These are phyloP conservation scores for Itoplectis maculator DNA, from an alignment of 2,888 invertebrate species.

Conservation along the genomic window DNA sequence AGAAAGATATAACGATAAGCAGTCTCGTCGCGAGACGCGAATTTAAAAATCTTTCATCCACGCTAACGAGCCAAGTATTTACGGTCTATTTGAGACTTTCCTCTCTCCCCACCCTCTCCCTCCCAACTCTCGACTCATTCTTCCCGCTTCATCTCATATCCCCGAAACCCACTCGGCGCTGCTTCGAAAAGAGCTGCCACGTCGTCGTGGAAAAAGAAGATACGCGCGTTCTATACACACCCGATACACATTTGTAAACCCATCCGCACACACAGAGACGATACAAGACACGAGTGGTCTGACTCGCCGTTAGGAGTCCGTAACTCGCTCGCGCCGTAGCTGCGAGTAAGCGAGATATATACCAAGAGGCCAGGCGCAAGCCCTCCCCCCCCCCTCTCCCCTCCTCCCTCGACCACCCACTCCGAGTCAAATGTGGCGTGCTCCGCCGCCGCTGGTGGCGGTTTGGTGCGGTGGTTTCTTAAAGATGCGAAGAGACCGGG, in stretches of 20 bases:
- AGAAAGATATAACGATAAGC: slow-evolving; percentile 7
- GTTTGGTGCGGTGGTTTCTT: slow-evolving; percentile 70
- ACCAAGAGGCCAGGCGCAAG: slow-evolving; percentile 23
- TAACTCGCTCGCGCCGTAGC: slow-evolving; percentile 39
- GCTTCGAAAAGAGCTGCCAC: neutral
- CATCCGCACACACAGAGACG: neutral
- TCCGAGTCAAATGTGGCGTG: slow-evolving; percentile 1
- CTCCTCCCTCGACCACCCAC: too few species aligned
- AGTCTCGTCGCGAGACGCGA: slow-evolving; percentile 26
- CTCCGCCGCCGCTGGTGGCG: neutral
- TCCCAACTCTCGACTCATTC: slow-evolving; percentile 4
- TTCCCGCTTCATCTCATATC: slow-evolving; percentile 21
- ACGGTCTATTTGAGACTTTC: slow-evolving; percentile 47
- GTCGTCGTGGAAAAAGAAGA: slow-evolving; percentile 7
- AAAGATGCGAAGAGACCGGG: slow-evolving; percentile 69
- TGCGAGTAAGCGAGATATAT: slow-evolving; percentile 14
- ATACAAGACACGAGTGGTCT: slow-evolving; percentile 24
- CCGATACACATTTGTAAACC: neutral
- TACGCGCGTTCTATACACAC: neutral
- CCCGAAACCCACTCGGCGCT: neutral
- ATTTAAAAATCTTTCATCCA: slow-evolving; percentile 46
- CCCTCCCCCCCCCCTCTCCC: slow-evolving; percentile 14
- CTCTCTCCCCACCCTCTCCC: neutral
- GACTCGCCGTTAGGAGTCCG: slow-evolving; percentile 41
- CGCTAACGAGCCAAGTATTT: slow-evolving; percentile 61